Evolutionary conservation across 2,888 invertebrate species (phyloP), one percentile per base, ranked within the genome.

Genomic region (Eristalis pertinax): DNA sequence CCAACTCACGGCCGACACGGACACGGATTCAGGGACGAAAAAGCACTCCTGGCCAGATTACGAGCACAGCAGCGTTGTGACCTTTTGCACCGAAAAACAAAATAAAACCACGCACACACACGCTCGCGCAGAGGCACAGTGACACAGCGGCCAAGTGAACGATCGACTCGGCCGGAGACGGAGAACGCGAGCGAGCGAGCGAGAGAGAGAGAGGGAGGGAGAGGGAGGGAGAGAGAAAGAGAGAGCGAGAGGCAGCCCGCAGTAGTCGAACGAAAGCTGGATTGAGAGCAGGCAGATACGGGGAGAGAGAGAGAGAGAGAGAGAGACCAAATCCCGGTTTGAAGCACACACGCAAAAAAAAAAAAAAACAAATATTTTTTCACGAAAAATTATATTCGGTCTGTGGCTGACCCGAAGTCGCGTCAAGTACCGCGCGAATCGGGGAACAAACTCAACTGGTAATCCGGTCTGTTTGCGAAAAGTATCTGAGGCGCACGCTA

Each of bases 381-480:
- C 24, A 26, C 50, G 56, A 65, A 62, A 74, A 74, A 32, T 32
- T 74, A 35, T 50, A 35, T 50, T 74, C 41, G 24, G 38, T 43
- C 68, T 22, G 50, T 64, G 19, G 65, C 75, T 76, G 75, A 72
- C 63, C 76, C 35, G 32, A 72, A 83, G 72, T 38, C 73, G 76
- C 83, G 22, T 60, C 68, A 70, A 72, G 77, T 77, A 73, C 77
- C 83, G 72, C 77, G 83, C 77, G 83, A 83, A 83, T 77, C 83
- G 77, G 68, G 77, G 83, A 77, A 83, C 77, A 73, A 77, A 83
- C 67, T 83, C 77, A 77, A 83, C 83, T 83, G 83, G 83, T 77
- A 83, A 77, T 77, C 77, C 76, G 68, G 83, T 83, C 77, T 83
- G 77, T 83, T 77, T 77, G 83, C 83, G 64, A 83, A 83, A 83